These are phyloP conservation scores for Hydropotes inermis DNA, from an alignment of 2,113 vertebrate genomes.

Conservation along the genomic window DNA sequence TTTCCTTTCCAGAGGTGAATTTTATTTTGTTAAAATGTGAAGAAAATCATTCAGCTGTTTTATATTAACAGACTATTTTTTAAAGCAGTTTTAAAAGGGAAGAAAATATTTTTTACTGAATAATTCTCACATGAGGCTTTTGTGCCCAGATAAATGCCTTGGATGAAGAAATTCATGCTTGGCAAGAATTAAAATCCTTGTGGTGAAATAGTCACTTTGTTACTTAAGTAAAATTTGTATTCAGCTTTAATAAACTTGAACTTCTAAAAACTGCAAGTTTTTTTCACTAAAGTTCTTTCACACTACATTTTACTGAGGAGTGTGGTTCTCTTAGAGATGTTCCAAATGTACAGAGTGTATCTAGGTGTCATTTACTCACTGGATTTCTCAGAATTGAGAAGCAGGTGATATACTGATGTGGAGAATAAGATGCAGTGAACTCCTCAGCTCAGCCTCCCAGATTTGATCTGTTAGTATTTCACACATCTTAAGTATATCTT, in stretches of 20 bases:
- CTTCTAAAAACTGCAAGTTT: not conserved
- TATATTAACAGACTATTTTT: conserved; percentile 47
- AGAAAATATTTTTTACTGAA: not conserved
- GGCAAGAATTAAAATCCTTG: conserved; percentile 54
- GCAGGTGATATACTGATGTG: not conserved
- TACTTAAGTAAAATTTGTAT: conserved; percentile 27
- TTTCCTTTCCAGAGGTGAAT: conserved; percentile 37
- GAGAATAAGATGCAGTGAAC: not conserved
- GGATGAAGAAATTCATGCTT: conserved; percentile 60
- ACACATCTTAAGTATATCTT: not conserved
- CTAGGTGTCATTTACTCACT: not conserved
- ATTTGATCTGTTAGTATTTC: not conserved
- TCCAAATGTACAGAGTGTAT: not conserved
- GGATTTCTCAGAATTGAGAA: conserved; percentile 1
- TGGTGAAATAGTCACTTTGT: not conserved
- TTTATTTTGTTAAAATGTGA: conserved; percentile 45
- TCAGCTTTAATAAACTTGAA: not conserved
- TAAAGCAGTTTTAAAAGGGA: not conserved
- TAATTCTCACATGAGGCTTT: conserved; percentile 42
- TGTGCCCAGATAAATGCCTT: conserved; percentile 56
- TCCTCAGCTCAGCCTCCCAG: not conserved
- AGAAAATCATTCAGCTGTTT: conserved; percentile 53
- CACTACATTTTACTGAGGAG: not conserved
- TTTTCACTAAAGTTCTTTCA: not conserved
- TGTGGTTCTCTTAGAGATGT: not conserved